Evolutionary conservation across 2,888 invertebrate species (phyloP), one percentile per base, ranked within the genome.

Genomic region (Arrhopalites spinosus): DNA sequence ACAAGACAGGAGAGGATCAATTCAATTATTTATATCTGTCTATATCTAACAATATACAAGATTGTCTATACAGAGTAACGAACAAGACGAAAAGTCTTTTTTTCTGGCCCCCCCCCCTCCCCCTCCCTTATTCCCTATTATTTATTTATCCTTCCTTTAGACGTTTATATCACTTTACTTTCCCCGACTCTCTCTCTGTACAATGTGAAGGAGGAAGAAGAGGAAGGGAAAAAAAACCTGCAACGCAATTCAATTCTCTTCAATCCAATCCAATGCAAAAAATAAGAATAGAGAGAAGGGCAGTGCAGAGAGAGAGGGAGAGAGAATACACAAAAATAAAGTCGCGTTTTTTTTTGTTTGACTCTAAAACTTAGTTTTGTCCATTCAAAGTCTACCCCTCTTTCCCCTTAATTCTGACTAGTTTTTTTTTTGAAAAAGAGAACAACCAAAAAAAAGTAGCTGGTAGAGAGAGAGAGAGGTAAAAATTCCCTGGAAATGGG

Each of bases 11-110:
- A 25, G 45, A 69, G 69, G 69, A 69, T 69, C 69, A 69, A 69
- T 69, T 69, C 69, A 69, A 69, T 69, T 69, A 69, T 69, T 69
- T 69, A 69, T 69, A 69, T 53, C 27, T 36, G 3, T 11, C 36
- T 36, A 11, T 27, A 2, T 69, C 25, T 50, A 20, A 20, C 11
- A 1, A 53, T n/a, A 53, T n/a, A 53, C n/a, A 36, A 36, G 5
- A 7, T 11, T 36, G 3, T 36, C 50, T 50, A 3, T 50, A 50
- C 25, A 53, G 23, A 53, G 8, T n/a, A n/a, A 53, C 23, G 47
- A 20, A 20, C 15, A 50, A 50, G 15, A 20, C 20, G 7, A n/a
- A 53, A 53, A 17, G n/a, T n/a, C n/a, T 63, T 30, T 7, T 63
- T 30, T 64, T 17, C 64, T 30, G 1, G 11, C 67, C 23, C n/a